Percentiles rank a stretch among this genome's conserved stretches.
Conservation (phyloP, 2,113 vertebrate genomes). For the Pedionomus torquatus region DNA sequence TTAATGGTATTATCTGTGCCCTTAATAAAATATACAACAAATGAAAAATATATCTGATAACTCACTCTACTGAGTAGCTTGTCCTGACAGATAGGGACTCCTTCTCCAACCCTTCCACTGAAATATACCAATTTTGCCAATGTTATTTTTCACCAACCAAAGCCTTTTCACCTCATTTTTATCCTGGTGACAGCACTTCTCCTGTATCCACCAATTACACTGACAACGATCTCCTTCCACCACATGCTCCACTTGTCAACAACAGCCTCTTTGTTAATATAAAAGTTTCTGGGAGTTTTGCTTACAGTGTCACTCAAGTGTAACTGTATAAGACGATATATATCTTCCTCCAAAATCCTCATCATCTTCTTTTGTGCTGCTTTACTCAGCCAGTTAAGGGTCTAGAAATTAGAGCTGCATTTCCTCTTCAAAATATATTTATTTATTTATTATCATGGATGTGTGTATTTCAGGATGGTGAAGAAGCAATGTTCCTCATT, state of each 20-base stretch:
- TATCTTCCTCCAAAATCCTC: background rate
- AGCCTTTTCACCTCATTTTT: constrained; percentile 59
- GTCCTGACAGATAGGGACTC: constrained; percentile 40
- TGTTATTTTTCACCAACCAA: constrained; percentile 60
- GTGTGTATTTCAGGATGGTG: background rate
- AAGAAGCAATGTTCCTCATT: background rate
- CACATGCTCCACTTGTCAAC: constrained; percentile 62
- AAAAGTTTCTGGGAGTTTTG: constrained; percentile 41
- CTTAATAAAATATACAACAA: constrained; percentile 24
- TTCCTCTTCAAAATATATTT: background rate
- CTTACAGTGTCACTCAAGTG: constrained; percentile 20
- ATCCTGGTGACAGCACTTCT: constrained; percentile 33
- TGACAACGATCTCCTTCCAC: constrained; percentile 60
- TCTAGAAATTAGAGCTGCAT: background rate
- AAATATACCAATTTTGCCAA: constrained; percentile 58
- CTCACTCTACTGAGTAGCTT: background rate
- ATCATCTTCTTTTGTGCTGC: background rate
- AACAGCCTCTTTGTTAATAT: background rate
- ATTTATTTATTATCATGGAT: background rate
- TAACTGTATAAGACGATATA: background rate
- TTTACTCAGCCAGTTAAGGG: background rate
- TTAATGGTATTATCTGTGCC: constrained; percentile 2
- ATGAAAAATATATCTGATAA: constrained; percentile 3
- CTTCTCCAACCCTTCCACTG: background rate
- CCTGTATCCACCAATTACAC: constrained; percentile 55